Percentiles rank a stretch among this genome's conserved stretches.
These are phyloP conservation scores for Alca torda DNA, from an alignment of 2,797 vertebrate genomes.

Conservation along the genomic window DNA sequence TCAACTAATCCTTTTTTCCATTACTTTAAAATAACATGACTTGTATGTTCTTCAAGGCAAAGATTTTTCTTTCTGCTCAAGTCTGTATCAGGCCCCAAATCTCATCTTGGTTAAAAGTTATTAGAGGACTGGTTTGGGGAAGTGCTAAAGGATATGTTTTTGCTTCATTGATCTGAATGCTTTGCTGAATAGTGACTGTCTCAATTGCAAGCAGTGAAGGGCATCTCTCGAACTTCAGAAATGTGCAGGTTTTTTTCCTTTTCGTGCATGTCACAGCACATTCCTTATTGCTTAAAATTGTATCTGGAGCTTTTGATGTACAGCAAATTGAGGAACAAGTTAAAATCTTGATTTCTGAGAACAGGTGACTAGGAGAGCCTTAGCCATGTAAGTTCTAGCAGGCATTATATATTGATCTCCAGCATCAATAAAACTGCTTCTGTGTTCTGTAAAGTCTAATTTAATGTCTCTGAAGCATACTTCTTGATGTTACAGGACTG, in stretches of 20 bases:
- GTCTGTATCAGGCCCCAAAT: not conserved
- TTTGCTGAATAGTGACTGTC: not conserved
- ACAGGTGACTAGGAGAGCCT: not conserved
- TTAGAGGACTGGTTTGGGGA: not conserved
- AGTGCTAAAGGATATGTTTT: not conserved
- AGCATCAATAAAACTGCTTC: not conserved
- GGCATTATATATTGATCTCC: not conserved
- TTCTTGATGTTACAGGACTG: not conserved
- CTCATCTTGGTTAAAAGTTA: not conserved
- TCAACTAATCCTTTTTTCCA: not conserved
- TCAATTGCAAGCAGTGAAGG: not conserved
- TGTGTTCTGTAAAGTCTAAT: not conserved
- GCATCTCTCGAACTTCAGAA: not conserved
- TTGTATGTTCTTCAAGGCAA: not conserved
- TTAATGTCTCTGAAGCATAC: not conserved
- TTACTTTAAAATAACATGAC: not conserved
- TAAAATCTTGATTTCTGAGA: not conserved
- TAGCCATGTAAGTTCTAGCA: not conserved
- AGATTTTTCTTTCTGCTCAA: not conserved
- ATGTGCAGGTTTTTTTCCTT: not conserved
- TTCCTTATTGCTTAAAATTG: not conserved
- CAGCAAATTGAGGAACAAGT: not conserved
- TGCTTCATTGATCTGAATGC: not conserved
- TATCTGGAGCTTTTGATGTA: not conserved
- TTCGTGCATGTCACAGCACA: not conserved